These are phyloP conservation scores for Drosophila atroscutellata DNA, from an alignment of 2,888 invertebrate species.

Conservation along the genomic window DNA sequence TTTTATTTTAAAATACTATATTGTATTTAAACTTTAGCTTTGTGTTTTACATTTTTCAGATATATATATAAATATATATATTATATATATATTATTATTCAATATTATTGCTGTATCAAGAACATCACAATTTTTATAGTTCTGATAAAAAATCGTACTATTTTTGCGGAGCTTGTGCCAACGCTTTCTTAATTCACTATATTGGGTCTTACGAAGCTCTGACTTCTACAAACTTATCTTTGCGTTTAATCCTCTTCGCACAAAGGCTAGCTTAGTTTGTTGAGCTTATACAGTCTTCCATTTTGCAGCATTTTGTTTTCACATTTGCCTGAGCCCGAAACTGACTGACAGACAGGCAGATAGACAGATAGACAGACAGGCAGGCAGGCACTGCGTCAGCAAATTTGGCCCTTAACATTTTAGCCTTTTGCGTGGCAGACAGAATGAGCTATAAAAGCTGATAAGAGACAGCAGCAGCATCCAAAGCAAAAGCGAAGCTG, in stretches of 20 bases:
- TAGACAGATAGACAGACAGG: neutral
- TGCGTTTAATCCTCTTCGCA: neutral
- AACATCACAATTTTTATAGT: neutral
- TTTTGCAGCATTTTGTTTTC: slow-evolving; percentile 6
- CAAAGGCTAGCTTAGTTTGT: slow-evolving; percentile 6
- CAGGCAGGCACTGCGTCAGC: slow-evolving; percentile 28
- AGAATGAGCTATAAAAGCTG: slow-evolving; percentile 37
- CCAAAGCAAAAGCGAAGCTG: neutral
- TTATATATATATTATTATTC: neutral
- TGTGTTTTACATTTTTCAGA: neutral
- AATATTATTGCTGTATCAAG: neutral
- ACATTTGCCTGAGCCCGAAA: slow-evolving; percentile 5
- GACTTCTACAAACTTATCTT: neutral
- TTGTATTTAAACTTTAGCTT: neutral
- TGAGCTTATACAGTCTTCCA: slow-evolving; percentile 1
- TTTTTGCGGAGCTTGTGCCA: neutral
- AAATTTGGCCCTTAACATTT: slow-evolving; percentile 38
- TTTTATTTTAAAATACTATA: neutral
- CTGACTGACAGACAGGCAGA: slow-evolving; percentile 11
- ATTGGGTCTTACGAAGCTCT: neutral
- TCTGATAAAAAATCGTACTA: neutral
- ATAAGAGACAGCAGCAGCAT: slow-evolving; percentile 37
- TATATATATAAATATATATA: neutral
- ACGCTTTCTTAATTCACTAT: neutral
- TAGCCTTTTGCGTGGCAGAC: slow-evolving; percentile 50